Evolutionary conservation across 2,113 vertebrate genomes (phyloP).

Genomic region (Rhabdornis inornatus): DNA sequence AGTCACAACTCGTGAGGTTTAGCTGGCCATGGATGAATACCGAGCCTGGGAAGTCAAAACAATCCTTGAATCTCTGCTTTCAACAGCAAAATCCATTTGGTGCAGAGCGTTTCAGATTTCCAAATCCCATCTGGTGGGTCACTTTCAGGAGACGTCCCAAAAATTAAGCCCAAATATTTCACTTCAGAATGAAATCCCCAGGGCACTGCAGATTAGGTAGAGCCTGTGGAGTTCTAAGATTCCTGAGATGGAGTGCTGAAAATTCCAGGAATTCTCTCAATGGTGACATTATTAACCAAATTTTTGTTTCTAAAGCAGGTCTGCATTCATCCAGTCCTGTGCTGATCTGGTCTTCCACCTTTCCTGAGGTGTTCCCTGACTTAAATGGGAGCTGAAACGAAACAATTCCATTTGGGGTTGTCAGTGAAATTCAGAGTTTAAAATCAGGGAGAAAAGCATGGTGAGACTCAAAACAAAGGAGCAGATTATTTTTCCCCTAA

Average conservation of each 20-base stretch:
- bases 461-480: background rate
- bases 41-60: background rate
- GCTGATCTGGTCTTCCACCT: background rate
- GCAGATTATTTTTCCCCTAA: background rate
- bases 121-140: background rate
- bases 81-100: background rate
- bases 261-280: conserved; percentile 67
- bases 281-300: conserved; percentile 59
- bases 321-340: background rate
- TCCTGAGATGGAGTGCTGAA: conserved; percentile 49
- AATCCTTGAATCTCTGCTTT: conserved; percentile 8
- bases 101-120: background rate
- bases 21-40: background rate
- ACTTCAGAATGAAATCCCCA: background rate
- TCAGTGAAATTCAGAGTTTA: background rate
- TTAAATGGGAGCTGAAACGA: background rate
- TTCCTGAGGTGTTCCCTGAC: background rate
- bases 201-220: conserved; percentile 20
- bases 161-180: background rate
- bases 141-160: background rate
- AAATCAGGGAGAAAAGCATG: background rate
- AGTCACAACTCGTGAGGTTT: conserved; percentile 26
- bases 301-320: conserved; percentile 10
- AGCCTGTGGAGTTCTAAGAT: conserved; percentile 42
- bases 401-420: background rate